A percentile compares a stretch with the other conserved stretches of the same genome.
Evolutionary conservation across 2,888 invertebrate genomes (phyloP).

Genomic region (Iselma pallidipennis): DNA sequence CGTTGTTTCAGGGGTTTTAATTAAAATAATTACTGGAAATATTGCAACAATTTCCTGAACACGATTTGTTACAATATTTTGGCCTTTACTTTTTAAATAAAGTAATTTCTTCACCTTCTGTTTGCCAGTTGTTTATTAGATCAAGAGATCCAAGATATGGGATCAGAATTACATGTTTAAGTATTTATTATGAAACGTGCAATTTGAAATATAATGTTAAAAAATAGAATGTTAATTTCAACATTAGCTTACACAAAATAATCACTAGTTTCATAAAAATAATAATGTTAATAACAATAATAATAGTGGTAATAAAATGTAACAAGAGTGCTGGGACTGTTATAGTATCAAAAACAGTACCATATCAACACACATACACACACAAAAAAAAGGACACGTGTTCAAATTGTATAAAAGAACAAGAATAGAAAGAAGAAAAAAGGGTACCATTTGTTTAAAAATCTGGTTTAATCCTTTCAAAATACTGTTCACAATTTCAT

Average conservation of each 20-base stretch:
- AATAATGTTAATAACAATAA: background rate
- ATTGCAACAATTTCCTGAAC: no score
- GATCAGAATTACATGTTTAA: slow-evolving; percentile 21
- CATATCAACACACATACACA: no score
- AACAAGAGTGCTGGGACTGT: slow-evolving; percentile 33
- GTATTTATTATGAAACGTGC: slow-evolving; percentile 16
- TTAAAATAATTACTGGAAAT: no score
- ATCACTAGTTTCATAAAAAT: slow-evolving; percentile 20
- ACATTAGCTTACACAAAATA: slow-evolving; percentile 31
- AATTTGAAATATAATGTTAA: slow-evolving; percentile 8
- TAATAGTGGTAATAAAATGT: slow-evolving; percentile 30
- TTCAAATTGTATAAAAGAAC: slow-evolving; percentile 44
- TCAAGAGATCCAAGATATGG: slow-evolving; percentile 14
- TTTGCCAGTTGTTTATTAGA: slow-evolving; percentile 16
- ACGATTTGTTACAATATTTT: background rate
- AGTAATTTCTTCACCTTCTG: slow-evolving; percentile 11
- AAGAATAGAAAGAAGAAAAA: slow-evolving; percentile 28
- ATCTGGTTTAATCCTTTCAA: slow-evolving; percentile 38
- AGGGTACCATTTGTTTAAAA: slow-evolving; percentile 38
- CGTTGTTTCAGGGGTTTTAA: no score
- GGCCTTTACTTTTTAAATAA: slow-evolving; percentile 9
- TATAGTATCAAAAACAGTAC: slow-evolving; percentile 38
- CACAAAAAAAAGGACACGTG: slow-evolving; percentile 41
- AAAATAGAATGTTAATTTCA: slow-evolving; percentile 25
- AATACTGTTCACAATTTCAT: slow-evolving; percentile 28